These are phyloP conservation scores for Oreochromis spilurus DNA, from an alignment of 2,113 vertebrate species.

Conservation along the genomic window DNA sequence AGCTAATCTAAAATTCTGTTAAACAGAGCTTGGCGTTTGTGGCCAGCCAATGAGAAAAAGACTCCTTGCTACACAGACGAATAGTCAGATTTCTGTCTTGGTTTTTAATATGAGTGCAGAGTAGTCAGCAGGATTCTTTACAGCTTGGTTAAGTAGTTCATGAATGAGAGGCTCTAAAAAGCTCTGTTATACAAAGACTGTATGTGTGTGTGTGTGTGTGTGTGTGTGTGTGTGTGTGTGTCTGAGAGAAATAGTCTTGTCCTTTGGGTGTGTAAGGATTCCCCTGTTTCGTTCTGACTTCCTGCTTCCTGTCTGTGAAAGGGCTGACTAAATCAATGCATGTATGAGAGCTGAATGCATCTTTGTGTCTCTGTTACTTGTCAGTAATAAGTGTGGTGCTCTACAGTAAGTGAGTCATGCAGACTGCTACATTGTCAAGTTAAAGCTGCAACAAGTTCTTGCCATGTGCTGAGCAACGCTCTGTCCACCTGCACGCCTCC, in stretches of 20 bases:
- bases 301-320: not conserved
- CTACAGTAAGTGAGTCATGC: not conserved
- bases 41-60: not conserved
- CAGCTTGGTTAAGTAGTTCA: not conserved
- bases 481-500: not conserved
- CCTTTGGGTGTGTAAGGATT: not conserved
- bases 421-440: not conserved
- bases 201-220: not conserved
- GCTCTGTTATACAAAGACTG: not conserved
- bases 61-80: not conserved
- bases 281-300: not conserved
- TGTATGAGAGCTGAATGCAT: not conserved
- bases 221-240: not conserved
- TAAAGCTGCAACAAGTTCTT: not conserved
- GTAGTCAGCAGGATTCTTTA: not conserved
- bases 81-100: not conserved
- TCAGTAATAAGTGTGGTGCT: not conserved
- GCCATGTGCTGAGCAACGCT: not conserved
- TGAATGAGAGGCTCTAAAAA: not conserved
- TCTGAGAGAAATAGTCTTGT: not conserved
- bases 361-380: not conserved
- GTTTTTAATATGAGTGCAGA: no score
- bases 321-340: not conserved
- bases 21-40: not conserved
- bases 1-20: not conserved